Conservation (phyloP, 2,797 vertebrate species). For the Ptychadena robeensis region DNA sequence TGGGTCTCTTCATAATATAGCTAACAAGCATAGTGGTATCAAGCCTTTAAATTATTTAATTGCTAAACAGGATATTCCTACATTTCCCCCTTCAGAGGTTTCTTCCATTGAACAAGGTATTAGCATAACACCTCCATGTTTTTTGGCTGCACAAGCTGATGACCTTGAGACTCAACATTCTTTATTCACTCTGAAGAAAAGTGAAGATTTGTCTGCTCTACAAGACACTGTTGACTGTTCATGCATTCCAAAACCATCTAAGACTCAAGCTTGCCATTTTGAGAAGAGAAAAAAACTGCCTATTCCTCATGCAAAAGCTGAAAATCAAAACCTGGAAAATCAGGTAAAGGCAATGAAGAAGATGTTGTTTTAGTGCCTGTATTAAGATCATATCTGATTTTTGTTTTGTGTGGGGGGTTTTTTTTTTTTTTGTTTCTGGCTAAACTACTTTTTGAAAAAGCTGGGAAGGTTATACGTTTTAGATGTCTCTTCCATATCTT, state of each 20-base stretch:
- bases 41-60: not conserved
- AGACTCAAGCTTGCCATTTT: conserved; percentile 65
- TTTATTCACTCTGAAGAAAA: conserved; percentile 50
- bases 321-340: conserved; percentile 64
- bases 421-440: too few relatives aligned
- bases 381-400: too few relatives aligned
- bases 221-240: not conserved
- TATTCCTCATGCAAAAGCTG: conserved; percentile 62
- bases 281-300: conserved; percentile 66
- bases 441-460: too few relatives aligned
- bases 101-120: not conserved
- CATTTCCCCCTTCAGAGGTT: conserved; percentile 4
- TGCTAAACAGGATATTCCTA: not conserved
- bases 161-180: not conserved
- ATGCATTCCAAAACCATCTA: conserved; percentile 45
- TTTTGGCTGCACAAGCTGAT: not conserved
- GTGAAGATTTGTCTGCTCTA: not conserved
- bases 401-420: too few relatives aligned
- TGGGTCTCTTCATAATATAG: not conserved
- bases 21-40: not conserved
- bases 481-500: too few relatives aligned
- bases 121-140: not conserved
- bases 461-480: too few relatives aligned
- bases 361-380: too few relatives aligned
- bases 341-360: conserved; percentile 65